Conservation (phyloP, 2,797 vertebrate genomes). For the Karalla daura region DNA sequence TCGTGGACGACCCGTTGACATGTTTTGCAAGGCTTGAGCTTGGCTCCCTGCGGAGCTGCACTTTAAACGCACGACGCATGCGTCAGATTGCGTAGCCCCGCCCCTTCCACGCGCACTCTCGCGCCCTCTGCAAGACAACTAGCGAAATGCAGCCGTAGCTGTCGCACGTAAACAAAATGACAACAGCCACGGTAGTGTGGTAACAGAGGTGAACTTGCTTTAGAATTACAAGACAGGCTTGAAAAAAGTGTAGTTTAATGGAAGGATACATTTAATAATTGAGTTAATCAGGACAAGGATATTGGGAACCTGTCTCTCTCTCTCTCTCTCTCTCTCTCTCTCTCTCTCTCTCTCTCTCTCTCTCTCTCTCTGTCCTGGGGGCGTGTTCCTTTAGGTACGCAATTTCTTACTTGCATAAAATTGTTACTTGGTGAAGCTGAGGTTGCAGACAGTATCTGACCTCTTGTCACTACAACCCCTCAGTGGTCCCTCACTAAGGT, state of each 20-base stretch:
- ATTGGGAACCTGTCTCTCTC: background rate
- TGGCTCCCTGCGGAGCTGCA: background rate
- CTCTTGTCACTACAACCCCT: conserved; percentile 41
- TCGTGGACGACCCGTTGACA: conserved; percentile 16
- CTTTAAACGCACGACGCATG: accelerated
- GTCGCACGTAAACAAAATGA: conserved; percentile 31
- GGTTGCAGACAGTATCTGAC: conserved; percentile 22
- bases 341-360: background rate
- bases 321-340: background rate
- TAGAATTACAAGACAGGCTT: background rate
- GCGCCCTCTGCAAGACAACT: conserved; percentile 35
- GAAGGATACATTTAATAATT: too few relatives aligned
- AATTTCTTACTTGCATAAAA: background rate
- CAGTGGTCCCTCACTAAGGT: conserved; percentile 52
- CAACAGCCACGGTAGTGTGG: too few relatives aligned
- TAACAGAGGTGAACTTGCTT: background rate
- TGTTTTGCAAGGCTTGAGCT: background rate
- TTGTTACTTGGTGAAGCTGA: background rate
- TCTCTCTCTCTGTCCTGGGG: conserved; percentile 12
- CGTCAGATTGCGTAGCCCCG: background rate
- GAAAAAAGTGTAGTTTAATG: background rate
- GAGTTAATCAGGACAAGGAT: too few relatives aligned
- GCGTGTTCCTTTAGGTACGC: conserved; percentile 27
- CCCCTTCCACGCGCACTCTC: background rate
- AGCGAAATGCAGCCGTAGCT: background rate